Conservation (phyloP, 2,113 vertebrate genomes). For the Boleophthalmus pectinirostris region DNA sequence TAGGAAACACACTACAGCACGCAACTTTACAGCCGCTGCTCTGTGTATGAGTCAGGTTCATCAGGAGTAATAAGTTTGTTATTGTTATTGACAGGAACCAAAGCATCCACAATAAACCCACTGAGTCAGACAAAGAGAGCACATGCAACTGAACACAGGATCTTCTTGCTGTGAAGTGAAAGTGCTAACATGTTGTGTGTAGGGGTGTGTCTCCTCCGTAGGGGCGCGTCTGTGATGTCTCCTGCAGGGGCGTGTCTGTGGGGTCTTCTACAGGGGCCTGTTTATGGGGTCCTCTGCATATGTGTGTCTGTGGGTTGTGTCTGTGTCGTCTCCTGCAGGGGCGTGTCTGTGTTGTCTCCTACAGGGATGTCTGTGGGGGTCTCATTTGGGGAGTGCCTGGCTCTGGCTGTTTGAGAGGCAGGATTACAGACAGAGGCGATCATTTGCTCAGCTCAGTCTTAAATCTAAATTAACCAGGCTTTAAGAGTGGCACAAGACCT, state of each 20-base stretch:
- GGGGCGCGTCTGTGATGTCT: background rate
- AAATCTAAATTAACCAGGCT: slow-evolving; percentile 75
- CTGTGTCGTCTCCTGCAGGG: background rate
- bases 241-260: slow-evolving; percentile 19
- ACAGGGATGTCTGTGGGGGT: background rate
- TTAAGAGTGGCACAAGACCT: slow-evolving; percentile 68
- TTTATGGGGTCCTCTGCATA: slow-evolving; percentile 32
- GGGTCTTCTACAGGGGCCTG: slow-evolving; percentile 6
- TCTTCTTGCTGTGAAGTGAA: too few relatives aligned
- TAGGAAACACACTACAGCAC: slow-evolving; percentile 7
- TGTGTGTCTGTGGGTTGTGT: slow-evolving; percentile 29
- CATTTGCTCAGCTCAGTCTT: slow-evolving; percentile 74
- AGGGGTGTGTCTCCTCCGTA: background rate
- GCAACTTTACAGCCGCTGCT: slow-evolving; percentile 1
- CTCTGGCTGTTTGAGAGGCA: slow-evolving; percentile 37
- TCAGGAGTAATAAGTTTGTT: background rate
- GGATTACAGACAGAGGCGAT: slow-evolving; percentile 74
- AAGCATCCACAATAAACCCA: background rate
- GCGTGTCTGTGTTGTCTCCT: slow-evolving; percentile 15
- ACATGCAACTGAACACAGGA: background rate
- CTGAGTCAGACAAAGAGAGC: background rate
- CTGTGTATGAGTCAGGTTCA: background rate
- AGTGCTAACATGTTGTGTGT: too few relatives aligned
- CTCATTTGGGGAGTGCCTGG: background rate
- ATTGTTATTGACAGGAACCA: background rate